A percentile compares a stretch with the other conserved stretches of the same genome.
Conservation (phyloP, 2,113 vertebrate genomes). For the Heterocephalus glaber region DNA sequence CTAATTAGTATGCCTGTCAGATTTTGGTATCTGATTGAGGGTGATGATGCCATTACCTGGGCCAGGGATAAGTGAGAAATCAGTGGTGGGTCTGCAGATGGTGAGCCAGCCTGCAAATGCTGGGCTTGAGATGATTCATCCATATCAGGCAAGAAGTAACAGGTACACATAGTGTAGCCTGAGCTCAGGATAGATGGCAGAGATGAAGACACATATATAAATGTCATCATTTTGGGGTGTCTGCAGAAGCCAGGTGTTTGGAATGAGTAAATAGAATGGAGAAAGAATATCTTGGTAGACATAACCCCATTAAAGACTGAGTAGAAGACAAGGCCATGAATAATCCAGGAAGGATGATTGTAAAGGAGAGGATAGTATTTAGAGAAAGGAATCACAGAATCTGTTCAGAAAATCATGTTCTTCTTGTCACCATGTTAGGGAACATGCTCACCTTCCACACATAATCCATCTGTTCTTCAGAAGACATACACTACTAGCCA, state of each 20-base stretch:
- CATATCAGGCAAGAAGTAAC: not conserved
- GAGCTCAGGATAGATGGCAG: not conserved
- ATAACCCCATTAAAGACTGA: not conserved
- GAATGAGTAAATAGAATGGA: not conserved
- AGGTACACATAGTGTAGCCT: not conserved
- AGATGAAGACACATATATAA: not conserved
- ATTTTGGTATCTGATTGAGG: not conserved
- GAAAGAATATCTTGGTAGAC: not conserved
- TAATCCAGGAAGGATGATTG: not conserved
- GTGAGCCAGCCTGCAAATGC: not conserved
- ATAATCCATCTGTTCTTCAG: not conserved
- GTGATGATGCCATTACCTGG: not conserved
- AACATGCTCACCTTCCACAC: not conserved
- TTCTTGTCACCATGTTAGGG: not conserved
- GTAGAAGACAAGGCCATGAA: not conserved
- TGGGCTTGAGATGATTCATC: not conserved
- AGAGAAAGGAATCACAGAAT: not conserved
- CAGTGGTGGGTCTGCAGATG: not conserved
- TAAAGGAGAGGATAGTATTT: not conserved
- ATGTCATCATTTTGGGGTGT: not conserved
- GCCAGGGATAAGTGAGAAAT: not conserved
- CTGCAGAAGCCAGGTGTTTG: not conserved
- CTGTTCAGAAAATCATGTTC: not conserved
- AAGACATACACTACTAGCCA: not conserved
- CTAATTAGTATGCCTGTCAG: not conserved